A percentile compares a stretch with the other conserved stretches of the same genome.
These are phyloP conservation scores for Cinclus mexicanus DNA, from an alignment of 2,113 vertebrate genomes.

Conservation along the genomic window DNA sequence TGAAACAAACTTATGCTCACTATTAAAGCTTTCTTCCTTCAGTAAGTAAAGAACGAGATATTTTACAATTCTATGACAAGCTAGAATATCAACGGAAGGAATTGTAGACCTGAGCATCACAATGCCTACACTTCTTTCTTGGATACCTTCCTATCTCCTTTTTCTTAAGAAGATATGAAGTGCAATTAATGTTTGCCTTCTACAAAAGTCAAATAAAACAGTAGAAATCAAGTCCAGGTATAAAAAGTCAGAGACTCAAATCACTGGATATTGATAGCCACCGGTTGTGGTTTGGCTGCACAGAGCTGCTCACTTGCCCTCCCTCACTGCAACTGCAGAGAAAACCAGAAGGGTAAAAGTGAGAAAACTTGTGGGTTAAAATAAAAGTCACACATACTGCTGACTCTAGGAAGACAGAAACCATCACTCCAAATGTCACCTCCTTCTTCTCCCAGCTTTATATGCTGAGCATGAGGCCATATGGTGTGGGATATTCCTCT, in stretches of 20 bases:
- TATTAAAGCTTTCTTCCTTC: neutral
- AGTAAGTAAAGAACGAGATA: neutral
- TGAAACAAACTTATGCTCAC: neutral
- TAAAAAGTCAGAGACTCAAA: neutral
- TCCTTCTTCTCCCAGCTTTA: neutral
- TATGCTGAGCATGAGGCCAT: neutral
- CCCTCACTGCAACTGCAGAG: no score
- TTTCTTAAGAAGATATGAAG: neutral
- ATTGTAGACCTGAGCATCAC: neutral
- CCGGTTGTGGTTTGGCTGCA: neutral
- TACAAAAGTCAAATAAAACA: neutral
- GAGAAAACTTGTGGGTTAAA: neutral
- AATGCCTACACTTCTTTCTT: neutral
- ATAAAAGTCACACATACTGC: fast-evolving
- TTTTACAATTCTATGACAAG: neutral
- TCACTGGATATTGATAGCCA: neutral
- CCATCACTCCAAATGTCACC: fast-evolving
- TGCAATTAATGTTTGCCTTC: neutral
- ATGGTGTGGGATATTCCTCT: neutral
- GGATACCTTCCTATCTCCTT: neutral
- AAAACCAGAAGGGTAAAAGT: neutral
- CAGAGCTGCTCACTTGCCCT: neutral
- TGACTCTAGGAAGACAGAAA: neutral
- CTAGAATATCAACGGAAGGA: neutral
- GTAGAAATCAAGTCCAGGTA: neutral